phyloP scores from a whole-genome alignment of 92 coral and sea anemone genomes.

The Micromussa lordhowensis region DNA sequence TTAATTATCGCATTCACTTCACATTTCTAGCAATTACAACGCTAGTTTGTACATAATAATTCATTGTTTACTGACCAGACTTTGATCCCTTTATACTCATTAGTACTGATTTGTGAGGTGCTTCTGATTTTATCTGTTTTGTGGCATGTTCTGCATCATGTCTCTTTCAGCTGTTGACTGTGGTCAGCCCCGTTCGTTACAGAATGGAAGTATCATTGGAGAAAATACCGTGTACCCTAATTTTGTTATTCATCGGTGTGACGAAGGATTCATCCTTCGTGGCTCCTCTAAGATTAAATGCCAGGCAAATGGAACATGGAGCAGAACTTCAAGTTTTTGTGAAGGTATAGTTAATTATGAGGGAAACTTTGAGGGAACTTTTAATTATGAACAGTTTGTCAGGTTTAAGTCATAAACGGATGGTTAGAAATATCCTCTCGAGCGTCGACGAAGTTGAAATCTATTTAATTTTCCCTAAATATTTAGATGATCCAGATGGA shows the following conservation, averaged over 20 bases:
- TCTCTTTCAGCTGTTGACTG: conserved; percentile 51
- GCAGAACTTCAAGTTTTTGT: conserved; percentile 21
- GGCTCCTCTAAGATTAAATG: conserved; percentile 19
- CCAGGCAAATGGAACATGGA: conserved; percentile 41
- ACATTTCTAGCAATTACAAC: neutral
- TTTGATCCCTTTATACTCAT: neutral
- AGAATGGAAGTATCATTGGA: conserved; percentile 28
- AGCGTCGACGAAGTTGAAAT: neutral
- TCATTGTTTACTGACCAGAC: too few relatives aligned
- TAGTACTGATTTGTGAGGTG: neutral
- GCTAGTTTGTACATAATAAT: neutral
- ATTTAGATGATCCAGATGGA: neutral
- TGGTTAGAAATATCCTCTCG: neutral
- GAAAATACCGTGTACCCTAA: conserved; percentile 19
- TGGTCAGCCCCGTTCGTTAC: conserved; percentile 33
- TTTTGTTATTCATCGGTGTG: conserved; percentile 1
- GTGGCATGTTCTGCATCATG: neutral
- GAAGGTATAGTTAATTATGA: conserved; percentile 1
- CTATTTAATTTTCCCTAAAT: too few relatives aligned
- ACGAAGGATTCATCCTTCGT: conserved; percentile 39
- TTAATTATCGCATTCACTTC: neutral
- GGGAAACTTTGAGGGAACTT: too few relatives aligned
- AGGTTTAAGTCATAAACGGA: neutral
- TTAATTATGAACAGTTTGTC: too few relatives aligned
- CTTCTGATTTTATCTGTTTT: neutral